Conservation (phyloP, 2,113 vertebrate genomes). For the Meriones unguiculatus region DNA sequence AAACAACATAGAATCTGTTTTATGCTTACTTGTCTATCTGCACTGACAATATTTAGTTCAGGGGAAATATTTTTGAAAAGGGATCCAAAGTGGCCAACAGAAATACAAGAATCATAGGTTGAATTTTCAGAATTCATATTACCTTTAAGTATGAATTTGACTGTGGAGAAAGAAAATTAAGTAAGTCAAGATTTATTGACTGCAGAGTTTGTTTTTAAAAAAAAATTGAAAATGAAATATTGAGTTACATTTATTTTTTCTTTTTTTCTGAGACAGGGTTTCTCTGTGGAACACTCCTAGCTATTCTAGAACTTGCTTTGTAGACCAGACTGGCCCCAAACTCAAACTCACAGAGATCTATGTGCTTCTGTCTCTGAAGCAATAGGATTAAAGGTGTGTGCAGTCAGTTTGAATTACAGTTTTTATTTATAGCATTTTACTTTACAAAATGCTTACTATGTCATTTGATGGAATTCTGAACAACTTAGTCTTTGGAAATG, state of each 20-base stretch:
- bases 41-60: background rate
- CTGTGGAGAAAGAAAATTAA: background rate
- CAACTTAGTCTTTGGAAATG: background rate
- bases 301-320: background rate
- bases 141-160: constrained; percentile 4
- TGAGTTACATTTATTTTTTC: background rate
- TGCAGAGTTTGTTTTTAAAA: constrained; percentile 6
- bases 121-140: background rate
- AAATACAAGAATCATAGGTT: background rate
- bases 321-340: background rate
- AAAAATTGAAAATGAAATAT: background rate
- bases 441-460: background rate
- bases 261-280: background rate
- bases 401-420: background rate
- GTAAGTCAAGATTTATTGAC: background rate
- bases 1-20: background rate
- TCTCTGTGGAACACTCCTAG: background rate
- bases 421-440: background rate
- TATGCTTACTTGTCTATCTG: background rate
- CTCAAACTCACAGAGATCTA: background rate
- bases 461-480: constrained; percentile 5
- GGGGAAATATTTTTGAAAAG: background rate
- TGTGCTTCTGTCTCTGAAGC: background rate
- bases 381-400: background rate
- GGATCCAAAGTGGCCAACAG: background rate